Conservation (phyloP, 2,113 vertebrate genomes). For the Hippocampus barbouri region DNA sequence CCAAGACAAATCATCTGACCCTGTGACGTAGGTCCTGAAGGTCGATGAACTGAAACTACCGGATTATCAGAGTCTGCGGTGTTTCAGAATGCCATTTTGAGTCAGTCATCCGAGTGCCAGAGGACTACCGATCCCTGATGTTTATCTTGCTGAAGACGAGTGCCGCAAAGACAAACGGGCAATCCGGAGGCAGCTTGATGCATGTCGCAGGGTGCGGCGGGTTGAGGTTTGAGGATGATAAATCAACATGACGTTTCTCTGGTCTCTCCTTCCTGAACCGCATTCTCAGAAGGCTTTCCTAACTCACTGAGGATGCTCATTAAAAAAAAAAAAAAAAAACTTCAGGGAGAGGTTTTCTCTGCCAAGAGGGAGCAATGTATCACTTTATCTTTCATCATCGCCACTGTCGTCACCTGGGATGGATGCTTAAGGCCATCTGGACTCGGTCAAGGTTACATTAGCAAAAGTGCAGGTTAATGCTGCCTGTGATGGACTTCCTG, state of each 20-base stretch:
- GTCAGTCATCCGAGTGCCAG: not conserved
- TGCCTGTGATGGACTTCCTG: constrained; percentile 13
- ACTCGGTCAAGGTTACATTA: constrained; percentile 18
- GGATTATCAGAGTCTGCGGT: not conserved
- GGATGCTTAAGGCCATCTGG: not conserved
- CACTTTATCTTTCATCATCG: not conserved
- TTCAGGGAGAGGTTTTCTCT: not conserved
- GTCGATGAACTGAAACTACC: too few species aligned
- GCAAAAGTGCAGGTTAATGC: constrained; percentile 7
- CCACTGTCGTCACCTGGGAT: not conserved
- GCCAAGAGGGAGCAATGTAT: constrained; percentile 12
- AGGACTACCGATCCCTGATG: not conserved
- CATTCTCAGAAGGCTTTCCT: constrained; percentile 34
- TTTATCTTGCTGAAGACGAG: not conserved
- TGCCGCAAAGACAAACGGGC: not conserved
- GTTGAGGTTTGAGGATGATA: constrained; percentile 14
- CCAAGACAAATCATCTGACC: too few species aligned
- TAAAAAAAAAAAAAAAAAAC: not conserved
- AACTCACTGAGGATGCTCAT: constrained; percentile 10
- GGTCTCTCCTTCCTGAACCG: constrained; percentile 9
- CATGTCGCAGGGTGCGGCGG: constrained; percentile 9
- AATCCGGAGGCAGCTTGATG: constrained; percentile 4
- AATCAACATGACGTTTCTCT: constrained; percentile 23
- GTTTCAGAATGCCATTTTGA: not conserved
- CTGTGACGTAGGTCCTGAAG: too few species aligned